A percentile compares a stretch with the other conserved stretches of the same genome.
These are phyloP conservation scores for Halocynthia aurantium DNA, from an alignment of 23 tunicate genomes.

Conservation along the genomic window DNA sequence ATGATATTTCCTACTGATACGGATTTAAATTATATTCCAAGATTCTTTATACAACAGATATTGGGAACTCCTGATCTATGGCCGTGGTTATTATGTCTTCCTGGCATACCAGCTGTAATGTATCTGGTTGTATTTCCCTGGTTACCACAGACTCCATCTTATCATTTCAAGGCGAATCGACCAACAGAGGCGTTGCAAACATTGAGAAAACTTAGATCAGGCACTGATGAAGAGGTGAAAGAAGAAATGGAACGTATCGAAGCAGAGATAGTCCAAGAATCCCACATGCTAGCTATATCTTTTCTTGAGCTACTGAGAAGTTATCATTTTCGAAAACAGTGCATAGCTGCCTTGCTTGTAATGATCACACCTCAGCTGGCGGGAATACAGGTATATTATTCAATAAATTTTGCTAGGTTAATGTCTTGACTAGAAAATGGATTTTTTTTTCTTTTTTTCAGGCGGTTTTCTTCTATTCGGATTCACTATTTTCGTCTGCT, in stretches of 20 bases:
- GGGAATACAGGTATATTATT: conserved; percentile 17
- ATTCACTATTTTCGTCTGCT: background rate
- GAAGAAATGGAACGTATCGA: background rate
- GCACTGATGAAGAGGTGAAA: background rate
- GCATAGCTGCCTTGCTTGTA: background rate
- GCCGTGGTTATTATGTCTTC: conserved; percentile 9
- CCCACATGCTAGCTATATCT: background rate
- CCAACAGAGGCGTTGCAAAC: conserved; percentile 11
- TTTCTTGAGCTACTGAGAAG: background rate
- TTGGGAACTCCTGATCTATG: conserved; percentile 20
- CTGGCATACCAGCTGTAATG: background rate
- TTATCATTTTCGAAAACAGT: background rate
- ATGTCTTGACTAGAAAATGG: background rate
- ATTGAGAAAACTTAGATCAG: conserved; percentile 5
- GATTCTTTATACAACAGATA: background rate
- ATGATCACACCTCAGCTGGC: conserved; percentile 8
- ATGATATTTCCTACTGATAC: background rate
- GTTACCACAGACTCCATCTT: conserved; percentile 19
- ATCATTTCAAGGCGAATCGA: background rate
- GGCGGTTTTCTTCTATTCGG: conserved; percentile 16
- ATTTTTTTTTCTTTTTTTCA: background rate
- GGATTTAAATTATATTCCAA: background rate
- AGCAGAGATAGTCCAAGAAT: background rate
- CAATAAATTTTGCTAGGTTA: background rate
- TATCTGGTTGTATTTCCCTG: conserved; percentile 9